Conservation (phyloP, 2,888 invertebrate species). For the Chymomyza caudatula region DNA sequence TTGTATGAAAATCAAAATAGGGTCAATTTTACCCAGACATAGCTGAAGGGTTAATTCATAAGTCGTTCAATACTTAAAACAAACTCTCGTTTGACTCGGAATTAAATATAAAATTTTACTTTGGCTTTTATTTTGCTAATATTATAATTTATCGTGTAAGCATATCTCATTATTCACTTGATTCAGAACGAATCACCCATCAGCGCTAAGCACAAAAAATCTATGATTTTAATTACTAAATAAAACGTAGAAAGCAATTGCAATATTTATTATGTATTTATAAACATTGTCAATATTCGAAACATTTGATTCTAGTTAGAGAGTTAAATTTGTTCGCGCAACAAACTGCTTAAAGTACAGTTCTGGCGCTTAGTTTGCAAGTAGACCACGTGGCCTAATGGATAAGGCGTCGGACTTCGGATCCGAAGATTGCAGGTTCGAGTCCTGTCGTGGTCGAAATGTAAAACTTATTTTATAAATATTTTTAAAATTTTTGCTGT, state of each 20-base stretch:
- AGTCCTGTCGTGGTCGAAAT: background rate
- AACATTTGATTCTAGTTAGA: background rate
- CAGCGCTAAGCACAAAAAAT: no score
- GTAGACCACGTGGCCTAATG: background rate
- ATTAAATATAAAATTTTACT: no score
- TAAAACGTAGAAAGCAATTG: background rate
- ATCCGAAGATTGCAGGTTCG: background rate
- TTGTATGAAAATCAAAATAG: no score
- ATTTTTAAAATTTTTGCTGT: background rate
- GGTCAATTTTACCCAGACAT: no score
- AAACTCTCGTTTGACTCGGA: no score
- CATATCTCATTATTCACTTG: no score
- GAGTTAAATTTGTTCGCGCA: background rate
- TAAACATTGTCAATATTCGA: background rate
- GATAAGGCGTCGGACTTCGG: background rate
- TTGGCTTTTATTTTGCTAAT: no score
- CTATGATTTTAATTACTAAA: no score
- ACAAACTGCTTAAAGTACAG: background rate
- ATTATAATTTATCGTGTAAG: no score
- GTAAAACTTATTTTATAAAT: background rate
- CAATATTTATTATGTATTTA: background rate
- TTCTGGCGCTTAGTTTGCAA: background rate
- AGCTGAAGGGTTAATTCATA: no score
- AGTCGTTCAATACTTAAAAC: no score
- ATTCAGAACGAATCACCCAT: no score